Base-by-base conservation (phyloP, 92 coral and sea anemone genomes). In the Palythoa grandiflora region DNA sequence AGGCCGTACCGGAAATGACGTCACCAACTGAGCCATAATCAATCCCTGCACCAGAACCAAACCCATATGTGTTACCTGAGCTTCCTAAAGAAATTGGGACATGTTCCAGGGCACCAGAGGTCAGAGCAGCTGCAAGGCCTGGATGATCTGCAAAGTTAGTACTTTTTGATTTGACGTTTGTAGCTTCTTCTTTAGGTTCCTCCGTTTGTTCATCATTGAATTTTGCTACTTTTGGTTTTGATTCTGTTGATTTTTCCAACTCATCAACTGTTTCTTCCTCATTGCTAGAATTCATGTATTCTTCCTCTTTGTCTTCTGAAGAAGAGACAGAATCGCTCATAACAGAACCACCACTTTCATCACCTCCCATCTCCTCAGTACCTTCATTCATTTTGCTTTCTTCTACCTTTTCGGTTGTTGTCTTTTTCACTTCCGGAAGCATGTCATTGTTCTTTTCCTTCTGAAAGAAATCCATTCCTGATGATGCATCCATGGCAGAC, bases 11-110 rank as follows among this genome's bases (percentile, higher is more conserved):
- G 14, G 93, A 92, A 16, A 94, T 59, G 51, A 90, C 90, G 75
- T 91, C 94, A 51, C 93, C 77, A 28, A 91, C 84, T 0, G 93
- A 87, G 77, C 94, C 91, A 86, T 81, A 92, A 35, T 90, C 95
- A 75, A 92, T 73, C 85, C 92, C 91, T 38, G 88, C 53, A 20
- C 97, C 97, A 38, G 93, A 90, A 1, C 93, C 95, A 57, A 89
- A 83, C 15, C 97, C 95, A 68, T 94, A 94, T 11, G 84, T 87
- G 61, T 90, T 85, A 20, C 93, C 92, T 36, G 91, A 80, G 38
- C 91, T 89, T 16, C 92, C 94, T 60, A 94, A 84, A 20, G 92
- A 86, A n/a, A 95, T 14, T 60, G 98, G 98, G 21, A 91, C 75
- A 75, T 74, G 90, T 77, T 71, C 89, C 13, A 93, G 60, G 13